These are phyloP conservation scores for Pristionchus japonicus DNA, from an alignment of 2,888 invertebrate genomes.

Conservation along the genomic window DNA sequence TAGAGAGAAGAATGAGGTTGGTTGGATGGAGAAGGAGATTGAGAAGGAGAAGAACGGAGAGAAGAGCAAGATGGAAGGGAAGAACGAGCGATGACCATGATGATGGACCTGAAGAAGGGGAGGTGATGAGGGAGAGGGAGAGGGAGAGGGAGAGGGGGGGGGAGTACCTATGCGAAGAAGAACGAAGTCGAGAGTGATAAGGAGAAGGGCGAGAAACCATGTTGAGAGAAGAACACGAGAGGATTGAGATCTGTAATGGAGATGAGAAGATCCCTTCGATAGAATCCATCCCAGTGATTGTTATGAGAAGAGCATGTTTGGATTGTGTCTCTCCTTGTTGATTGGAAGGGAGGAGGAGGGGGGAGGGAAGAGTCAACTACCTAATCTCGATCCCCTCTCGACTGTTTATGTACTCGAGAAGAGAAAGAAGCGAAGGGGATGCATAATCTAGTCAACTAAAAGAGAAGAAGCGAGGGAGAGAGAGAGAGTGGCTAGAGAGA, in stretches of 20 bases:
- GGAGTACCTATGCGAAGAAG: constrained; percentile 49
- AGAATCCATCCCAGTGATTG: background rate
- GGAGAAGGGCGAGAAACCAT: constrained; percentile 57
- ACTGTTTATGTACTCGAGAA: constrained; percentile 38
- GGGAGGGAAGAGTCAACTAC: background rate
- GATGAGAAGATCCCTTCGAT: background rate
- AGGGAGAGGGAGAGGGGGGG: constrained; percentile 27
- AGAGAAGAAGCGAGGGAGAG: constrained; percentile 33
- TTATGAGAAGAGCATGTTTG: constrained; percentile 4
- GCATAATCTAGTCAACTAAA: constrained; percentile 30
- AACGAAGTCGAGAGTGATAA: constrained; percentile 57
- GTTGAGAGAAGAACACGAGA: constrained; percentile 58
- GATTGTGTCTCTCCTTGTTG: constrained; percentile 29
- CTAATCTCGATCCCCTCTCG: background rate
- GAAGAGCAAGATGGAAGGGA: constrained; percentile 63
- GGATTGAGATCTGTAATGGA: constrained; percentile 52
- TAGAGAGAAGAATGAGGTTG: constrained; percentile 59
- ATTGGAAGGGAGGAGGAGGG: background rate
- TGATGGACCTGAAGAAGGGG: background rate
- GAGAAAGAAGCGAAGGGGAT: constrained; percentile 16
- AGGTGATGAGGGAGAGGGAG: background rate
- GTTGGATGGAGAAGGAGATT: constrained; percentile 67
- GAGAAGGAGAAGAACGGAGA: constrained; percentile 66
- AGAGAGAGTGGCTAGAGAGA: background rate
- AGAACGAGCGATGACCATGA: constrained; percentile 46